Base-by-base conservation (phyloP, 2,113 vertebrate genomes). In the Rissa tridactyla region DNA sequence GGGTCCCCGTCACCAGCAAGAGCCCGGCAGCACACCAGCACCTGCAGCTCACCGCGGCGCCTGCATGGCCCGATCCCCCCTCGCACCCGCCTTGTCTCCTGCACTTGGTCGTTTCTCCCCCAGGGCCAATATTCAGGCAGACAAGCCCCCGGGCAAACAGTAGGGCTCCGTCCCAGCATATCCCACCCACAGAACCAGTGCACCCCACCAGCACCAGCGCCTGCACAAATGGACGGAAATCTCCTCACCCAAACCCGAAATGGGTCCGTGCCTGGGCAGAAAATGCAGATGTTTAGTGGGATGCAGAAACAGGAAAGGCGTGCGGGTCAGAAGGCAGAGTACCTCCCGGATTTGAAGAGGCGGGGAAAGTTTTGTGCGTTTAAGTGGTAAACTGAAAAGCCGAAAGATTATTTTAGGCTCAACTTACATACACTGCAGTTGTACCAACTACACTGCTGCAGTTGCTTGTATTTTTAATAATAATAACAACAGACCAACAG, bases 1-100 rank as follows among this genome's bases (percentile, higher is more conserved):
- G 70, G 29, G 61, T 34, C 40, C n/a, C 55, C 0, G 1, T 5
- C 4, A 40, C 17, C 54, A 46, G 34, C 0, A 0, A 19, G 2
- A 44, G 80, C 66, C 92, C 20, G 3, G 0, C 44, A 36, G 23
- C 21, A 9, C 32, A 58, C 46, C 2, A 62, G 85, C 61, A 69
- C 55, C 26, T 4, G 22, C 44, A 0, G 4, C 55, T 61, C 7
- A 1, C 36, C 4, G 3, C 52, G 8, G 46, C 8, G 4, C 27
- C 38, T 3, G 68, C 40, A 0, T 0, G 2, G 44, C 40, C 5
- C 13, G 38, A 23, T 7, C 46, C 0, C 1, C 15, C 61, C 82
- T 15, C 2, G 11, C 65, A 6, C 10, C 25, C 32, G 51, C 34
- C 38, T 25, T 7, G 2, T 11, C n/a, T 21, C 80, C 32, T 5